These are phyloP conservation scores for Eupithecia inturbata DNA, from an alignment of 2,888 invertebrate genomes.

Conservation along the genomic window DNA sequence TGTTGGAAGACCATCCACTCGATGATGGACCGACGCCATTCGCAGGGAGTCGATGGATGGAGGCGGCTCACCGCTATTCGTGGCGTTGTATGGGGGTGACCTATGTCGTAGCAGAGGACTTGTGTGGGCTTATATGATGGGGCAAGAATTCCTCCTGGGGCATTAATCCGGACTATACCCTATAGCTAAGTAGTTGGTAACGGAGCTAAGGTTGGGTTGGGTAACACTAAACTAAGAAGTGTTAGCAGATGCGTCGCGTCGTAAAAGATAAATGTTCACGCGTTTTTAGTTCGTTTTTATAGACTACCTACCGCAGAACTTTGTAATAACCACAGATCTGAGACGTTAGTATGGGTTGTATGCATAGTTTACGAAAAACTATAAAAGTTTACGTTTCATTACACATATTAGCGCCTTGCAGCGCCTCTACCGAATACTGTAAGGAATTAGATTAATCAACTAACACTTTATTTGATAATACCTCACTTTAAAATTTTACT, in stretches of 20 bases:
- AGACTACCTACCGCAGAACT: neutral
- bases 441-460: too few species aligned
- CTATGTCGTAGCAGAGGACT: too few species aligned
- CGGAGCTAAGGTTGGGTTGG: neutral
- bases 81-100: too few species aligned
- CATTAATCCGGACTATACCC: neutral
- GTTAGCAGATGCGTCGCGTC: neutral
- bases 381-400: neutral
- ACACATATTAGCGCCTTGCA: too few species aligned
- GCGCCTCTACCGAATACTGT: too few species aligned
- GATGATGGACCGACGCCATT: too few species aligned
- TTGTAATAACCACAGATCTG: neutral
- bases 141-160: neutral
- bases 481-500: too few species aligned
- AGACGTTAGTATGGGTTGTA: neutral
- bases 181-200: neutral
- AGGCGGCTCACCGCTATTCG: too few species aligned
- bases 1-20: too few species aligned
- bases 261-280: conserved; percentile 1
- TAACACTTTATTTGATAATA: too few species aligned
- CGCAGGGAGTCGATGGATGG: too few species aligned
- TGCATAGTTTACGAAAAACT: neutral
- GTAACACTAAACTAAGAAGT: neutral
- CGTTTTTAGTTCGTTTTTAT: neutral
- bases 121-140: neutral